These are phyloP conservation scores for Pyrrhosoma nymphula DNA, from an alignment of 2,888 invertebrate species.

Conservation along the genomic window DNA sequence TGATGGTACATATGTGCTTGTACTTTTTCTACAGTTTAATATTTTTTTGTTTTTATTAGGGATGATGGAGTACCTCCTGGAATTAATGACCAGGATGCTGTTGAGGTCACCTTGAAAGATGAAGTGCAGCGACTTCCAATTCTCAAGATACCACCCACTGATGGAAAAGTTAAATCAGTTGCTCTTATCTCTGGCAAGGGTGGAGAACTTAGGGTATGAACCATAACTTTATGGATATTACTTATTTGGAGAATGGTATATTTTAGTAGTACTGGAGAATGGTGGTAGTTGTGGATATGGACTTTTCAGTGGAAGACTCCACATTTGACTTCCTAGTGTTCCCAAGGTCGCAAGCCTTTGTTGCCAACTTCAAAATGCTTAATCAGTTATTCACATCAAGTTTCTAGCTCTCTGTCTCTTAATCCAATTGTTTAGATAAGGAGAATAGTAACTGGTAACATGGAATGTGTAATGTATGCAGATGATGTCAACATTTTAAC, in stretches of 20 bases:
- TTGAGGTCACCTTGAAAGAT: conserved; percentile 82
- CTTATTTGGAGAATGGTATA: conserved; percentile 57
- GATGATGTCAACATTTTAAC: no score
- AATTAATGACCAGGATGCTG: conserved; percentile 68
- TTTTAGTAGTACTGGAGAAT: conserved; percentile 70
- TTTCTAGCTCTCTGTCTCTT: no score
- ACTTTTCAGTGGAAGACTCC: not conserved
- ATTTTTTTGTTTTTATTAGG: not conserved
- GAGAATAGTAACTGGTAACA: no score
- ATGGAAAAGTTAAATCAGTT: conserved; percentile 82
- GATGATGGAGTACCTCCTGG: not conserved
- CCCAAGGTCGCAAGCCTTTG: no score
- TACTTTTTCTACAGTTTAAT: not conserved
- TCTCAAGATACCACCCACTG: conserved; percentile 79
- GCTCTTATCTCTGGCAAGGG: conserved; percentile 86
- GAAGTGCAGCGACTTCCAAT: conserved; percentile 85
- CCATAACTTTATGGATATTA: not conserved
- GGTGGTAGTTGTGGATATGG: conserved; percentile 72
- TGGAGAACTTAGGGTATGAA: conserved; percentile 83
- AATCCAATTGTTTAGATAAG: no score
- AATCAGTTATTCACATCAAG: no score
- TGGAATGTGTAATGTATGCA: no score
- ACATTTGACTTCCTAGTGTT: no score
- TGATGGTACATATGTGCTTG: no score
- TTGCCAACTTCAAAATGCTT: no score